These are phyloP conservation scores for Chironomus tepperi DNA, from an alignment of 1,140 invertebrate species.

Conservation along the genomic window DNA sequence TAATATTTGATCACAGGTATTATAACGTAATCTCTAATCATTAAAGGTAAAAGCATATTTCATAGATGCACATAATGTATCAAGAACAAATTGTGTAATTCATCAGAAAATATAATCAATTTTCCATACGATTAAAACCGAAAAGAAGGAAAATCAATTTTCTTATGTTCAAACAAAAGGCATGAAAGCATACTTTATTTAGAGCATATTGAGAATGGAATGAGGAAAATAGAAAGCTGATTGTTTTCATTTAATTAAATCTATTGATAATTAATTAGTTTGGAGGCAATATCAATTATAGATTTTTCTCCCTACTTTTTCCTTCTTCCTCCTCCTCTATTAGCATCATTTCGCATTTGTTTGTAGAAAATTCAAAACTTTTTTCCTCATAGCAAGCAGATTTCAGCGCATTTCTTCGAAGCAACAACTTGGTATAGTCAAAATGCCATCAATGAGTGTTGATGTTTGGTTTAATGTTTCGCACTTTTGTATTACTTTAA, in stretches of 20 bases:
- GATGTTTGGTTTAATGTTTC: too few species aligned
- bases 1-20: too few species aligned
- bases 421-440: too few species aligned
- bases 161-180: neutral
- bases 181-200: neutral
- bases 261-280: slow-evolving; percentile 15
- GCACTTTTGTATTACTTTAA: too few species aligned
- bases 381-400: neutral
- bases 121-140: neutral
- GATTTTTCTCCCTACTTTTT: neutral
- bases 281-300: slow-evolving; percentile 2
- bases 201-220: neutral
- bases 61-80: too few species aligned
- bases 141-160: too few species aligned
- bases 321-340: neutral
- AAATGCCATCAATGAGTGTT: too few species aligned
- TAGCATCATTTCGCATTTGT: neutral
- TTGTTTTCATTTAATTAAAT: slow-evolving; percentile 10
- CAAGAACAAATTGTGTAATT: neutral
- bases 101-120: neutral
- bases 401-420: too few species aligned
- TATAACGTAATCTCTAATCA: too few species aligned
- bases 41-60: too few species aligned
- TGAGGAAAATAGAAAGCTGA: neutral
- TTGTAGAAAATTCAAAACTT: neutral